Evolutionary conservation across 2,888 invertebrate genomes (phyloP).

Genomic region (Criorhina ranunculi): DNA sequence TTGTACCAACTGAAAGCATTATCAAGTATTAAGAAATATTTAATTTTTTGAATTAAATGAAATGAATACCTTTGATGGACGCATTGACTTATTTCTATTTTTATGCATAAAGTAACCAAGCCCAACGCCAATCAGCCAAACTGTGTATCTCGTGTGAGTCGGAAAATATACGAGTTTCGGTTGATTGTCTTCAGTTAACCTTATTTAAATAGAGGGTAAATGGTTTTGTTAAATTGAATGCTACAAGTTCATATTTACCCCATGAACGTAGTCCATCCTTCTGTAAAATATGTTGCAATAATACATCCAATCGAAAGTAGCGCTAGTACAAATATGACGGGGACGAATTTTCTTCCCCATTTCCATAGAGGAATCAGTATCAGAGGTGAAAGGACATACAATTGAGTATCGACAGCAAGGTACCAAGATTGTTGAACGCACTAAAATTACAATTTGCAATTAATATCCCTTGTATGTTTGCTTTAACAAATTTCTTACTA

Average conservation of each 20-base stretch:
- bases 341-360: conserved; percentile 82
- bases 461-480: background rate
- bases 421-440: conserved; percentile 87
- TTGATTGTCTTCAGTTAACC: conserved; percentile 78
- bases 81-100: conserved; percentile 76
- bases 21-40: background rate
- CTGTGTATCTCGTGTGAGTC: conserved; percentile 82
- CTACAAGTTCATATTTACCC: conserved; percentile 78
- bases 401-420: conserved; percentile 86
- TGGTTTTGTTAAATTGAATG: background rate
- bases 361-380: conserved; percentile 85
- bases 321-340: conserved; percentile 79
- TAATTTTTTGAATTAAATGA: too few species aligned
- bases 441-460: conserved; percentile 75
- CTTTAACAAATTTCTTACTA: conserved; percentile 81
- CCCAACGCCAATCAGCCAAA: conserved; percentile 83
- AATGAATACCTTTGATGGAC: background rate
- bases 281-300: conserved; percentile 80
- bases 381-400: conserved; percentile 86
- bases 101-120: conserved; percentile 83
- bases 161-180: conserved; percentile 82
- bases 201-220: background rate
- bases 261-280: conserved; percentile 81
- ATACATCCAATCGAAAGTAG: conserved; percentile 81
- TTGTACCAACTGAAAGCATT: conserved; percentile 77